These are phyloP conservation scores for Dipodomys stephensi DNA, from an alignment of 2,113 vertebrate genomes.

Conservation along the genomic window DNA sequence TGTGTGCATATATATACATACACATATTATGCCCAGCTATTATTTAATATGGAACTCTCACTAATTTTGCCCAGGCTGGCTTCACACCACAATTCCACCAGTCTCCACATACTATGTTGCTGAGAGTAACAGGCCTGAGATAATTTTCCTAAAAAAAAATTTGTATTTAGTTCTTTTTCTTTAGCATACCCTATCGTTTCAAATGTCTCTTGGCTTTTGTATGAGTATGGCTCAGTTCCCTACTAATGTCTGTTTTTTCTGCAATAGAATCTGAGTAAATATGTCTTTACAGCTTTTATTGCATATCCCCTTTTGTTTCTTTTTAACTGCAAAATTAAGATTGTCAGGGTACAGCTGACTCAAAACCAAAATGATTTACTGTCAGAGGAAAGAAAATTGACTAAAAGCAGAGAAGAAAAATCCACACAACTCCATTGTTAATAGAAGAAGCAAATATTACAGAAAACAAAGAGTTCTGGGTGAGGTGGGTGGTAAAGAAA, in stretches of 20 bases:
- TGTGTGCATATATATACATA: too few species aligned
- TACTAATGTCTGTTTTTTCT: neutral
- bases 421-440: neutral
- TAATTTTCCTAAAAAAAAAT: too few species aligned
- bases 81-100: too few species aligned
- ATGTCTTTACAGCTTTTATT: neutral
- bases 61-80: too few species aligned
- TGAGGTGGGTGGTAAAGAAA: neutral
- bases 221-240: neutral
- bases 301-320: neutral
- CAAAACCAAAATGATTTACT: neutral
- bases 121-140: too few species aligned
- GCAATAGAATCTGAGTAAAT: neutral
- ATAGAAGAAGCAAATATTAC: neutral
- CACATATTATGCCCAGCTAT: too few species aligned
- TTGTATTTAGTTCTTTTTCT: neutral
- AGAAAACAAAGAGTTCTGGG: neutral
- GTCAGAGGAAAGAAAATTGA: neutral
- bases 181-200: neutral
- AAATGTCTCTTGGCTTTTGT: neutral
- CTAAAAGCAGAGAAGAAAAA: neutral
- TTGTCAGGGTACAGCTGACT: neutral
- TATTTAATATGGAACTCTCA: too few species aligned
- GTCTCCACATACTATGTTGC: too few species aligned
- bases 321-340: neutral